Evolutionary conservation across 2,888 invertebrate genomes (phyloP), one percentile per base, ranked within the genome.

Genomic region (Lamproptera curius): DNA sequence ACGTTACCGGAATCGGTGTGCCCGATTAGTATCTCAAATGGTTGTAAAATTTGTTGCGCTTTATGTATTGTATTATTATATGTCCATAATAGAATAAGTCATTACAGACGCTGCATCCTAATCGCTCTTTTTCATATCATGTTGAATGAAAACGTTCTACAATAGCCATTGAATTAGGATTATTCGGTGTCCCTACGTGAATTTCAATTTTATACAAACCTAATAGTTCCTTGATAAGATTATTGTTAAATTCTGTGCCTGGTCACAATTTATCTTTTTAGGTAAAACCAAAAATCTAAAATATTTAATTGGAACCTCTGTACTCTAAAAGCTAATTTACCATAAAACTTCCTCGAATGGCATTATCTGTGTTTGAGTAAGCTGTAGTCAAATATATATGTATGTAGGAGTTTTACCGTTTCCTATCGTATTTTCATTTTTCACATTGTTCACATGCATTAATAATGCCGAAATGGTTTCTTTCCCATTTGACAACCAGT

Each of bases 361-460:
- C 15, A 14, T 36, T 10, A n/a, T 14, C 15, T 36, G 36, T 16
- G 36, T 36, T 36, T 36, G 36, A 6, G 16, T 36, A 16, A 36
- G 36, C 16, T 36, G 36, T 9, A 36, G 8, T n/a, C n/a, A n/a
- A n/a, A n/a, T n/a, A n/a, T n/a, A n/a, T n/a, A n/a, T 2, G 9
- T 28, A 4, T 4, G 23, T 6, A 8, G 6, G 6, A 16, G 36
- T 36, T 36, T 55, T 57, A 1, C 15, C 0, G 62, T 20, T 28
- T 44, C 6, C 55, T 23, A 20, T 53, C 55, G 20, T 57, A 55
- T 41, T 57, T 55, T 40, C 50, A 60, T 46, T 16, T 43, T 46
- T 52, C 51, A 41, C 61, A 65, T 1, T 8, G 0, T 16, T 63
- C 57, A 20, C 63, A 65, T 0, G 50, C 10, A 37, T 63, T 63